Percentiles rank a stretch among this genome's conserved stretches.
These are phyloP conservation scores for Scaptomyza parva DNA, from an alignment of 2,888 invertebrate genomes.

Conservation along the genomic window DNA sequence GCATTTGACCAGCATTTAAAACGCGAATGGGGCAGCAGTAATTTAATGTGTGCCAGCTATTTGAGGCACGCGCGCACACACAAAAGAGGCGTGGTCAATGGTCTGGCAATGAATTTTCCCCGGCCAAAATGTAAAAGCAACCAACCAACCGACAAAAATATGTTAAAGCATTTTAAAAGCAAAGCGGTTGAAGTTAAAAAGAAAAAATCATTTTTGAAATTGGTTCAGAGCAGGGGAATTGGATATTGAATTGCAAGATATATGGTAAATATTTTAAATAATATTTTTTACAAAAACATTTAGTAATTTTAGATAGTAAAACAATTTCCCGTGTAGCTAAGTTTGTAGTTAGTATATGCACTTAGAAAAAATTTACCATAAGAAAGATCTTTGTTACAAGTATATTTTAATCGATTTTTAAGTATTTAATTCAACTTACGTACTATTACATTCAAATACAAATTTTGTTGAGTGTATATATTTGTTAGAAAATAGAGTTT, in stretches of 20 bases:
- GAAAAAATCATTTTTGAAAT: background rate
- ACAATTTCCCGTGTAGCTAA: constrained; percentile 59
- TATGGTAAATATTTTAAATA: constrained; percentile 73
- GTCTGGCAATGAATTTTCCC: constrained; percentile 31
- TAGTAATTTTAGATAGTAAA: constrained; percentile 50
- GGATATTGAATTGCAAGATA: too few species aligned
- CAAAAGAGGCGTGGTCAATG: constrained; percentile 33
- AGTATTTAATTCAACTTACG: too few species aligned
- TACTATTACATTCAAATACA: too few species aligned
- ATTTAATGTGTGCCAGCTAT: constrained; percentile 72
- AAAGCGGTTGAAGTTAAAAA: background rate
- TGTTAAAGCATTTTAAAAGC: background rate
- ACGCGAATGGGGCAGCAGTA: constrained; percentile 54
- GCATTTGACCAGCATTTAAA: constrained; percentile 70
- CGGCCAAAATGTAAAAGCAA: background rate
- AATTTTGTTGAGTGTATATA: background rate
- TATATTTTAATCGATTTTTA: too few species aligned
- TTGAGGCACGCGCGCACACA: constrained; percentile 42
- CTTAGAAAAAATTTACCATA: background rate
- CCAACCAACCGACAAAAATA: constrained; percentile 12
- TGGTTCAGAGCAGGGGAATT: background rate
- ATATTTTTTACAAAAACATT: constrained; percentile 54
- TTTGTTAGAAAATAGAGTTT: background rate
- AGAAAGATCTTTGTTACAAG: too few species aligned
- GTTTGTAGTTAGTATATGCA: background rate